Percentiles rank a stretch among this genome's conserved stretches.
phyloP scores from a whole-genome alignment of 2,113 vertebrate genomes.

The Alectura lathami region DNA sequence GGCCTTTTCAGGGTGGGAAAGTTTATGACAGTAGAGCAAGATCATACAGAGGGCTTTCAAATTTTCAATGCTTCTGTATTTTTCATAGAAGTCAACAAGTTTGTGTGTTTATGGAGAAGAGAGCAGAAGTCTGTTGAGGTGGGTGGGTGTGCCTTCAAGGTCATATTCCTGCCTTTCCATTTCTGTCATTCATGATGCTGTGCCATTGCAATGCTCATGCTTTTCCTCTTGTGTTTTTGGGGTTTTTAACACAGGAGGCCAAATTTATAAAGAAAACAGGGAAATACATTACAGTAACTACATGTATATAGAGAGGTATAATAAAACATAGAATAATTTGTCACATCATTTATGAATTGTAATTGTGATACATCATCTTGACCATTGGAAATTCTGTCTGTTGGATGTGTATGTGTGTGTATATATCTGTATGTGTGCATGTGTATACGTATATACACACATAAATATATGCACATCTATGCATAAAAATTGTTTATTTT shows the following conservation, averaged over 20 bases:
- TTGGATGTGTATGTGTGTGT: background rate
- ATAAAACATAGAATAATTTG: background rate
- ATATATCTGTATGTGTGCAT: background rate
- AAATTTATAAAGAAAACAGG: background rate
- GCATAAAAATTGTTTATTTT: background rate
- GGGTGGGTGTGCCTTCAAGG: background rate
- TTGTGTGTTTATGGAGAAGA: background rate
- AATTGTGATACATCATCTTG: background rate
- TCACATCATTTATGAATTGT: background rate
- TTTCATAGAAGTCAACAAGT: background rate
- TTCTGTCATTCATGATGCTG: background rate
- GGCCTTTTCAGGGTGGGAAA: background rate
- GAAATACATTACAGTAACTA: background rate
- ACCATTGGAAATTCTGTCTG: background rate
- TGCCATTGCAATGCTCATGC: conserved; percentile 1
- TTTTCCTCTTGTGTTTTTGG: conserved; percentile 53
- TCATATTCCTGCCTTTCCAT: conserved; percentile 21
- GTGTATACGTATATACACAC: background rate
- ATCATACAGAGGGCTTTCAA: background rate
- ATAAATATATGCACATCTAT: background rate
- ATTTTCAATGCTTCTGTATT: background rate
- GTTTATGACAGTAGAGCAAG: background rate
- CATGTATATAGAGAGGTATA: too few species aligned
- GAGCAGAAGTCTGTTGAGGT: background rate
- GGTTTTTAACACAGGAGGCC: background rate